phyloP scores from a whole-genome alignment of 1,140 invertebrate species.

The Nebria ingens region DNA sequence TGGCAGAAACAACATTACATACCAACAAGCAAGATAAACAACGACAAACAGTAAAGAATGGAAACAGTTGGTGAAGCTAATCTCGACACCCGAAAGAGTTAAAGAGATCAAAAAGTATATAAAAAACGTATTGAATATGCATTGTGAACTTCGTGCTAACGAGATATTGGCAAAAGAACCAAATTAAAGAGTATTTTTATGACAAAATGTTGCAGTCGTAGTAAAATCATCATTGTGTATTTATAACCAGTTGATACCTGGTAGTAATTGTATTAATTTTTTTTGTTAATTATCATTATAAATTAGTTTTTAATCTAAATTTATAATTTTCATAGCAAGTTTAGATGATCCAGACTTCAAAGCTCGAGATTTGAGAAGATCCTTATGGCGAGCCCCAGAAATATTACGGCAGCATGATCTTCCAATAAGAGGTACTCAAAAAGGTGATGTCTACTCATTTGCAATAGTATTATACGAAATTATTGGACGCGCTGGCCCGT shows the following conservation, averaged over 20 bases:
- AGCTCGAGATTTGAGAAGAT: slow-evolving; percentile 35
- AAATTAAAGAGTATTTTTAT: too few species aligned
- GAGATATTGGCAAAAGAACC: too few species aligned
- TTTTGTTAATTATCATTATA: not conserved
- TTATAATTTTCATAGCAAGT: slow-evolving; percentile 31
- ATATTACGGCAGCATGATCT: slow-evolving; percentile 44
- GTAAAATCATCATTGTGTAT: not conserved
- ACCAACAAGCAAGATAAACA: too few species aligned
- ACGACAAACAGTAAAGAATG: too few species aligned
- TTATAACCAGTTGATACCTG: not conserved
- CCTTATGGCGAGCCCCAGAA: slow-evolving; percentile 60
- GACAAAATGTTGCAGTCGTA: too few species aligned
- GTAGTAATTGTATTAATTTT: not conserved
- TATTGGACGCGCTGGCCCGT: slow-evolving; percentile 53
- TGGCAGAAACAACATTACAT: too few species aligned
- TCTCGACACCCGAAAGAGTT: too few species aligned
- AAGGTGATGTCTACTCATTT: slow-evolving; percentile 62
- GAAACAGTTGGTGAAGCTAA: too few species aligned
- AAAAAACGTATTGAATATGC: too few species aligned
- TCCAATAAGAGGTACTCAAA: slow-evolving; percentile 51
- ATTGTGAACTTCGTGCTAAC: too few species aligned
- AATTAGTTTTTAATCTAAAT: not conserved
- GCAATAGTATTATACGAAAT: slow-evolving; percentile 63
- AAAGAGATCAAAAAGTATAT: too few species aligned
- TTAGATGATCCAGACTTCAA: slow-evolving; percentile 43